Conservation (phyloP, 2,113 vertebrate species). For the Oreocharis arfaki region DNA sequence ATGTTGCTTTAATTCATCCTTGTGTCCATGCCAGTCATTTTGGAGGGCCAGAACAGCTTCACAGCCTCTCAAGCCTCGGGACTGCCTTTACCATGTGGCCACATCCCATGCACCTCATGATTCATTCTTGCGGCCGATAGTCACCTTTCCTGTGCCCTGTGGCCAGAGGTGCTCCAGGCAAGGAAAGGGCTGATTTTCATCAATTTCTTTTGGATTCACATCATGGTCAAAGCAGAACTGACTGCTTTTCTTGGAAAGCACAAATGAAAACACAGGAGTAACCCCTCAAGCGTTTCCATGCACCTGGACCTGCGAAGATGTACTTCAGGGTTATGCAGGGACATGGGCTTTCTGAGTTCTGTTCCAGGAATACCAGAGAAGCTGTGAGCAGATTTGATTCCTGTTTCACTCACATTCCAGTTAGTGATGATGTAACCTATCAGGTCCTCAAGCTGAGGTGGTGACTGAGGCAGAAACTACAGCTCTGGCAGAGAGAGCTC, state of each 20-base stretch:
- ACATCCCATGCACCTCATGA: background rate
- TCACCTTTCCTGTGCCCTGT: background rate
- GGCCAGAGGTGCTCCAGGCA: background rate
- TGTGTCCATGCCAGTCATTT: background rate
- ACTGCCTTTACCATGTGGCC: background rate
- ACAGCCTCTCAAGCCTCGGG: background rate
- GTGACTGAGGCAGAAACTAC: background rate
- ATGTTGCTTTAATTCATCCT: background rate
- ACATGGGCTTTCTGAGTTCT: background rate
- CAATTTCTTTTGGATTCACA: background rate
- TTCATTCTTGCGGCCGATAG: background rate
- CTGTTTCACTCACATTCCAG: background rate
- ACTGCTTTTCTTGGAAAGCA: background rate
- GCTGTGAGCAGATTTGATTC: background rate
- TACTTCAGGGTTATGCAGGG: background rate
- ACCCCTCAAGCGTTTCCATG: fast-evolving
- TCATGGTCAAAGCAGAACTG: background rate
- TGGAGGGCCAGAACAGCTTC: background rate
- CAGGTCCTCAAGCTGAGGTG: background rate
- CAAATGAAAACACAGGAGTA: background rate
- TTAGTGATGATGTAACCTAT: background rate
- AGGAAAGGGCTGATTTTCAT: background rate
- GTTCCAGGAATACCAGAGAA: background rate
- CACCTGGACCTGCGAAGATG: background rate
- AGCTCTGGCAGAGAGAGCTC: background rate